Conservation (phyloP, 2,888 invertebrate species). For the Dastarcus helophoroides region DNA sequence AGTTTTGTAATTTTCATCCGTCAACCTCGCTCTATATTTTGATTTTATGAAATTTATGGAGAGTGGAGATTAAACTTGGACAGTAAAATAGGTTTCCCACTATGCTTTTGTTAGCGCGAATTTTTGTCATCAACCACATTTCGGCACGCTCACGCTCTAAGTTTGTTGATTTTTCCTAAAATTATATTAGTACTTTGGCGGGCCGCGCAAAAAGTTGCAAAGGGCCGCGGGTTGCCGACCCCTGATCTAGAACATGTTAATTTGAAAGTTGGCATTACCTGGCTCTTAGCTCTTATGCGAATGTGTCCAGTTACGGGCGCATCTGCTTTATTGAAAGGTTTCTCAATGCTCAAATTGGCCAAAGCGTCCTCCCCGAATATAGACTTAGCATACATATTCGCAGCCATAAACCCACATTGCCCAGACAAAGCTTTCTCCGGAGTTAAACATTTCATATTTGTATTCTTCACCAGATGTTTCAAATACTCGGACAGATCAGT, state of each 20-base stretch:
- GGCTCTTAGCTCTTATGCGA: constrained; percentile 95
- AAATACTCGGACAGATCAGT: constrained; percentile 89
- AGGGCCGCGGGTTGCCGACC: too few relatives aligned
- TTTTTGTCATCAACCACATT: too few relatives aligned
- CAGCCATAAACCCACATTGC: constrained; percentile 99
- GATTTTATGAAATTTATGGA: too few relatives aligned
- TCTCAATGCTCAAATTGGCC: constrained; percentile 97
- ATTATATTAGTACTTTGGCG: background rate
- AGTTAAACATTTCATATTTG: constrained; percentile 98
- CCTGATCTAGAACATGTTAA: too few relatives aligned
- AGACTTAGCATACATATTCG: constrained; percentile 96
- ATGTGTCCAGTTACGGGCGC: constrained; percentile 94
- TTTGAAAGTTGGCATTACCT: too few relatives aligned
- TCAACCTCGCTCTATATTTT: too few relatives aligned
- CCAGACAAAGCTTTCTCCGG: constrained; percentile 94
- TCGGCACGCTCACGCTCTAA: too few relatives aligned
- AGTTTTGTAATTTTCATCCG: too few relatives aligned
- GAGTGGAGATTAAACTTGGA: too few relatives aligned
- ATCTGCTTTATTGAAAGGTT: constrained; percentile 73
- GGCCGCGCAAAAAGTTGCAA: background rate
- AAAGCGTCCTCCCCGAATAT: constrained; percentile 98
- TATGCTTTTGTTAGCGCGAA: too few relatives aligned
- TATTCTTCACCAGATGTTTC: constrained; percentile 80
- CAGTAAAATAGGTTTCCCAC: too few relatives aligned
- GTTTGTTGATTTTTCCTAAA: too few relatives aligned